phyloP scores from a whole-genome alignment of 2,888 invertebrate genomes.

The Oscheius sp. region DNA sequence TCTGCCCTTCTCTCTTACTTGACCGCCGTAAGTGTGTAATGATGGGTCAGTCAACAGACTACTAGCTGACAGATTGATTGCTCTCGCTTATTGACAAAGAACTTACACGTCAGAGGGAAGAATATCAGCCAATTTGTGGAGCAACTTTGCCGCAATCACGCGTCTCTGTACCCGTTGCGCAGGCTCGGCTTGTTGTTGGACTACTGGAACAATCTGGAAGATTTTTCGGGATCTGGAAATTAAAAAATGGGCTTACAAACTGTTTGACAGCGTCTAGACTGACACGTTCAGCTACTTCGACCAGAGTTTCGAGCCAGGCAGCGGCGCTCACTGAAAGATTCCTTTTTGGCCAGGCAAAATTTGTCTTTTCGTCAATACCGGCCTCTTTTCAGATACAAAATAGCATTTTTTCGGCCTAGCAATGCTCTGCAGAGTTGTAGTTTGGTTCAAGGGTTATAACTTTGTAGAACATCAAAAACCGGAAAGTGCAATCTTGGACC shows the following conservation, averaged over 20 bases:
- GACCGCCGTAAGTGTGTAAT: too few relatives aligned
- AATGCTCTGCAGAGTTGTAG: not conserved
- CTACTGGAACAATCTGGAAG: conserved; percentile 68
- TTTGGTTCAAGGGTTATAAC: not conserved
- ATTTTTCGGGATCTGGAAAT: not conserved
- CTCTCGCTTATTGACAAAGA: not conserved
- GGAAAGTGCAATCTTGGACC: not conserved
- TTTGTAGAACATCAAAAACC: not conserved
- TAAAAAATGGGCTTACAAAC: conserved; percentile 42
- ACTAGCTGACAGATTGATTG: too few relatives aligned
- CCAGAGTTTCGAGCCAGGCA: conserved; percentile 70
- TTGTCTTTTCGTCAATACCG: too few relatives aligned
- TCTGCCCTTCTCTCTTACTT: not conserved
- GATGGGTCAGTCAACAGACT: too few relatives aligned
- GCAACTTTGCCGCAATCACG: conserved; percentile 67
- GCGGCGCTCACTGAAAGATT: conserved; percentile 67
- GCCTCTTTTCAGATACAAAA: not conserved
- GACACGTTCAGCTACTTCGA: conserved; percentile 64
- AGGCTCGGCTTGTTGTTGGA: conserved; percentile 67
- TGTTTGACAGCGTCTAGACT: conserved; percentile 59
- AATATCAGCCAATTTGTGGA: conserved; percentile 66
- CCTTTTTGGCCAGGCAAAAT: too few relatives aligned
- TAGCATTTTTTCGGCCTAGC: not conserved
- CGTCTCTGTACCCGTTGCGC: conserved; percentile 66
- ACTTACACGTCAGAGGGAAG: conserved; percentile 64